Evolutionary conservation across 2,888 invertebrate genomes (phyloP), one percentile per base, ranked within the genome.

Genomic region (Torymus aiolomorphi): DNA sequence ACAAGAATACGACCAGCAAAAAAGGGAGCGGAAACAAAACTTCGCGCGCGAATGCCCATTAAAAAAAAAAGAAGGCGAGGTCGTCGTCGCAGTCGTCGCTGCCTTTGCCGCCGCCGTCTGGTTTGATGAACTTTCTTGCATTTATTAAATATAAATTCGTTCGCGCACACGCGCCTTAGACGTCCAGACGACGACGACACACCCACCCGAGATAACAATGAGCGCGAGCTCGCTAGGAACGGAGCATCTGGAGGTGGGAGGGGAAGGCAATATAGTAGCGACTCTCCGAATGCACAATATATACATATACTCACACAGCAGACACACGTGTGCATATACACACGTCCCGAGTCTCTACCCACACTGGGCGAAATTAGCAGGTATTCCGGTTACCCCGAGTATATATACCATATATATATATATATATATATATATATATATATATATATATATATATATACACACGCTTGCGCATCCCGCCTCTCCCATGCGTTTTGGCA

Each of bases 171-270:
- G 8, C 42, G 31, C n/a, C 8, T 8, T 42, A 42, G 42, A 42
- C 42, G 42, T 42, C 42, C 42, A 42, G 42, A 42, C 42, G 42
- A 42, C 42, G 42, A 42, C 59, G 72, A 69, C 57, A 56, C 76
- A 66, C 76, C 80, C 76, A 76, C 12, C 67, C 82, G 65, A 76
- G 78, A 71, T 69, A 82, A 84, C 83, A 83, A 83, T 69, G 73
- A 65, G 59, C 13, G 4, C 14, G 2, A 4, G 1, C 56, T 31
- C n/a, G 52, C 49, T n/a, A 57, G 74, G 20, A 65, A 31, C 18
- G 20, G 52, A 62, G 77, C 73, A 74, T 76, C 76, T 70, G 63
- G 18, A 54, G 59, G n/a, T 18, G 57, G 20, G 18, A 10, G 66
- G 61, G 49, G 49, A 24, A 16, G 16, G 20, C 51, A 61, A 62